Conservation (phyloP, 2,113 vertebrate genomes). For the Phoxinus phoxinus region DNA sequence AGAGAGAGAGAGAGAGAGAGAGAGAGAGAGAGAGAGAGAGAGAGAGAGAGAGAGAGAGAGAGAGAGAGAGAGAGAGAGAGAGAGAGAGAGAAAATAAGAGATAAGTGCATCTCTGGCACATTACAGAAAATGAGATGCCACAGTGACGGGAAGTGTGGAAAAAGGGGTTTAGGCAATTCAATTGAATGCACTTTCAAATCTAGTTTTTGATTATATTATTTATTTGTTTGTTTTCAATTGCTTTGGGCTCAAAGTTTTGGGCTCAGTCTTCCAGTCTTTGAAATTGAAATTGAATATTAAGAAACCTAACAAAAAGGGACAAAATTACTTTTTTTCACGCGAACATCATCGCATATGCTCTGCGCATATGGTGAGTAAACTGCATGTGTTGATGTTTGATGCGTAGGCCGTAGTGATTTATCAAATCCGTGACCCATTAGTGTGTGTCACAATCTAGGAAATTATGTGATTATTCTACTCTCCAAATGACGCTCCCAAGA, state of each 20-base stretch:
- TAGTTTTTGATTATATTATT: constrained; percentile 24
- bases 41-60: constrained; percentile 11
- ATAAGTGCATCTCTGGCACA: constrained; percentile 41
- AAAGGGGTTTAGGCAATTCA: constrained; percentile 53
- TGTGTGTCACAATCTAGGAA: constrained; percentile 27
- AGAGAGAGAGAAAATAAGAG: constrained; percentile 15
- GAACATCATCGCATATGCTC: not conserved
- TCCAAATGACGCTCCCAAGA: not conserved
- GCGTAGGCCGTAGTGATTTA: constrained; percentile 5
- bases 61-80: not conserved
- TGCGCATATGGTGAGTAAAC: constrained; percentile 1
- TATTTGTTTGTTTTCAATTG: constrained; percentile 9
- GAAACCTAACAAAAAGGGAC: not conserved
- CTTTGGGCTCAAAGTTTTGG: constrained; percentile 23
- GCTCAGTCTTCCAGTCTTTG: not conserved
- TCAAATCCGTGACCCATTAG: constrained; percentile 28
- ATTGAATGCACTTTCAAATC: constrained; percentile 52
- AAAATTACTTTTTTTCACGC: not conserved
- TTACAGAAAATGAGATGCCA: constrained; percentile 35
- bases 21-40: not conserved
- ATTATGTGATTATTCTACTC: not conserved
- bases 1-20: too few relatives aligned
- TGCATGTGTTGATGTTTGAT: constrained; percentile 14
- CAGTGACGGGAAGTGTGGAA: constrained; percentile 33
- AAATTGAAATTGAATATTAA: constrained; percentile 6